These are phyloP conservation scores for Lethrus apterus DNA, from an alignment of 1,140 invertebrate species.

Conservation along the genomic window DNA sequence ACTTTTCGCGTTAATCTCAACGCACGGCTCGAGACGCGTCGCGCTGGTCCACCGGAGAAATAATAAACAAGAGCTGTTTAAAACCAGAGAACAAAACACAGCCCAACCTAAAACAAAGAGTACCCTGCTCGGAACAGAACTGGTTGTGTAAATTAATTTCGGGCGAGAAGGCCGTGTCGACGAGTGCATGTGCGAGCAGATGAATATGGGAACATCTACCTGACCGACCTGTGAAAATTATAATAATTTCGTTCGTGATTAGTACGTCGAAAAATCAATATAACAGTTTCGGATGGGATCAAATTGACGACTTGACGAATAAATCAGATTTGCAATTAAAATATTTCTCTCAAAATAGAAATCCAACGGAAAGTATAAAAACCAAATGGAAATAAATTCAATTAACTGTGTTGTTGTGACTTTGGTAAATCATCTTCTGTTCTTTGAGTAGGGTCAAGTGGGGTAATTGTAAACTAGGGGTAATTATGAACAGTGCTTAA, in stretches of 20 bases:
- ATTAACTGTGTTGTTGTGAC: too few relatives aligned
- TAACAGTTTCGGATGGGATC: constrained; percentile 10
- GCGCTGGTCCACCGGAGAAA: constrained; percentile 24
- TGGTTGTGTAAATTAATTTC: constrained; percentile 40
- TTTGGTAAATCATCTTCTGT: too few relatives aligned
- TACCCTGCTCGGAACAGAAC: constrained; percentile 27
- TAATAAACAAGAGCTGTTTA: constrained; percentile 36
- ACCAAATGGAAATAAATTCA: too few relatives aligned
- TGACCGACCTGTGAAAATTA: constrained; percentile 32
- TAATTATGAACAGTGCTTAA: too few relatives aligned
- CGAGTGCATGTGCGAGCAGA: neutral
- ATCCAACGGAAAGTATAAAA: too few relatives aligned
- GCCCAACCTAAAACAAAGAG: constrained; percentile 37
- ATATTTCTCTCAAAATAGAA: too few relatives aligned
- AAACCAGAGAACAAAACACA: constrained; percentile 32
- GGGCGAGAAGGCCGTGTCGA: constrained; percentile 23
- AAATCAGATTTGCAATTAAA: too few relatives aligned
- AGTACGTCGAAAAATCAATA: constrained; percentile 14
- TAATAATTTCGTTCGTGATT: constrained; percentile 31
- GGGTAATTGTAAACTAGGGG: too few relatives aligned
- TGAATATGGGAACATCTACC: constrained; percentile 12
- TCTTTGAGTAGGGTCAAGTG: too few relatives aligned
- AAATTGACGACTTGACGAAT: too few relatives aligned
- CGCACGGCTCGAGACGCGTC: constrained; percentile 10
- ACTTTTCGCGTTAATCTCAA: constrained; percentile 10